Percentiles rank a stretch among this genome's conserved stretches.
Conservation (phyloP, 2,113 vertebrate species). For the Stigmatopora nigra region DNA sequence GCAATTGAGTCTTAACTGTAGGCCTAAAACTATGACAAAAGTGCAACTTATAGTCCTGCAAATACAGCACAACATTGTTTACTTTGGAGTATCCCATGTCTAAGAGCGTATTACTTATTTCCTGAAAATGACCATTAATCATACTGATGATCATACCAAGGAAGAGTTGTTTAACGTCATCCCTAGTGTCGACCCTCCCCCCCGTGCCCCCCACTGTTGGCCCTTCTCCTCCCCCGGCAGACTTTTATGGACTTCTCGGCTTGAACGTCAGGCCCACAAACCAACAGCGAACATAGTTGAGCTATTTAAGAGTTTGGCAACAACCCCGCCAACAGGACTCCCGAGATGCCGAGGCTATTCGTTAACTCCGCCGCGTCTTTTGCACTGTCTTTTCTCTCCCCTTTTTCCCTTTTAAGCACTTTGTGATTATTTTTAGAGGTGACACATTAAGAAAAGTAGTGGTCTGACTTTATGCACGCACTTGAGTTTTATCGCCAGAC, state of each 20-base stretch:
- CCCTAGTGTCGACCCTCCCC: not conserved
- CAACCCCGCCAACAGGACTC: not conserved
- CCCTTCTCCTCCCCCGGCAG: conserved; percentile 7
- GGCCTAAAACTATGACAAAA: no score
- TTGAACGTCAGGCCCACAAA: conserved; percentile 8
- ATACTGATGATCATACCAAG: not conserved
- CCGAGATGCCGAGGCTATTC: not conserved
- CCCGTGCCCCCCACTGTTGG: no score
- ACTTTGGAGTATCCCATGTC: not conserved
- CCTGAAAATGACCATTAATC: not conserved
- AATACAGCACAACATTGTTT: not conserved
- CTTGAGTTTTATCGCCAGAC: conserved; percentile 3
- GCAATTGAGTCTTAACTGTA: no score
- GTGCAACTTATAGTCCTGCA: not conserved
- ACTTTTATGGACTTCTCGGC: conserved; percentile 45
- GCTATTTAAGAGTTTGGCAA: conserved; percentile 1
- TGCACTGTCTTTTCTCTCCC: not conserved
- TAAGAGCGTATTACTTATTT: not conserved
- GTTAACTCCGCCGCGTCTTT: not conserved
- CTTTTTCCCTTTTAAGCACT: not conserved
- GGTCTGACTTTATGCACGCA: not conserved
- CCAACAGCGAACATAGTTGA: conserved; percentile 17
- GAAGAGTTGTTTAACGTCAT: not conserved
- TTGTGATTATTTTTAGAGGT: conserved; percentile 1
- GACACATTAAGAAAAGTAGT: not conserved